phyloP scores from a whole-genome alignment of 2,797 vertebrate genomes.

The Rhinatrema bivittatum region DNA sequence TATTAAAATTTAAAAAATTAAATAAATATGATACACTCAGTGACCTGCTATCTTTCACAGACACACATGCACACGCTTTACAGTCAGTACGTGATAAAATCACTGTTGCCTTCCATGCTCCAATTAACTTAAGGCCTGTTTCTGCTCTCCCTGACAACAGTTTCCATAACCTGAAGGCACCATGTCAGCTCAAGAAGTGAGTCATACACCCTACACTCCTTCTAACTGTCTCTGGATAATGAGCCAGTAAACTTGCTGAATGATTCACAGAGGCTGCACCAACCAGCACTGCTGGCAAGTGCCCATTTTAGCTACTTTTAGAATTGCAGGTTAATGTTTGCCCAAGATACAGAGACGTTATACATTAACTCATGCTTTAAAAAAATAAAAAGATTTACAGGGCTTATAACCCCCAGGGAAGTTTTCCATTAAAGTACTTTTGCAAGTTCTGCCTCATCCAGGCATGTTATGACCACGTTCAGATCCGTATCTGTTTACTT shows the following conservation, averaged over 20 bases:
- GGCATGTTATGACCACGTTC: not conserved
- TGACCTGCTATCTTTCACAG: not conserved
- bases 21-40: not conserved
- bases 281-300: conserved; percentile 3
- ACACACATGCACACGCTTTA: no score
- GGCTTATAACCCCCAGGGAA: not conserved
- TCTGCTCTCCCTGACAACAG: conserved; percentile 4
- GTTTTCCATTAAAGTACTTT: conserved; percentile 7
- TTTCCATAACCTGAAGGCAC: conserved; percentile 14
- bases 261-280: conserved; percentile 3
- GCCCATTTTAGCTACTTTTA: conserved; percentile 1
- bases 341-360: not conserved
- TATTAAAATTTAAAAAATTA: not conserved
- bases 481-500: not conserved
- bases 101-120: not conserved
- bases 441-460: conserved; percentile 1
- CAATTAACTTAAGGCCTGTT: not conserved
- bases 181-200: conserved; percentile 5
- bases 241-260: not conserved
- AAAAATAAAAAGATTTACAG: not conserved
- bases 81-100: not conserved
- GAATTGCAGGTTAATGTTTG: conserved; percentile 2
- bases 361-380: not conserved
- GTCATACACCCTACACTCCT: not conserved
- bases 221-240: not conserved